phyloP scores from a whole-genome alignment of 1,140 invertebrate genomes.

The Habropoda laboriosa region DNA sequence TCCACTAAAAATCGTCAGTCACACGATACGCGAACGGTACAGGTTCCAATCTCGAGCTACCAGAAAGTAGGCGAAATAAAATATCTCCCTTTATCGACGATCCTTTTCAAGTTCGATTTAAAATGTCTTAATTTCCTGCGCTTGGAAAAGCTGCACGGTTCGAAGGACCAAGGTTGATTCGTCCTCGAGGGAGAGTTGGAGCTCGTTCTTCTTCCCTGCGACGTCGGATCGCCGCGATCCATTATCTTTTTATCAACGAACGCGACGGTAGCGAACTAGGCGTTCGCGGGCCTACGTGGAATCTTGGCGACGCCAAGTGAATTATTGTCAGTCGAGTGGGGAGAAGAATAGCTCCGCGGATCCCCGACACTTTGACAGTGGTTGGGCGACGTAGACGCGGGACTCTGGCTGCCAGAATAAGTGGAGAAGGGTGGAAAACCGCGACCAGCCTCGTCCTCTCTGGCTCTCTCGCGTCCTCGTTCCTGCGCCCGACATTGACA shows the following conservation, averaged over 20 bases:
- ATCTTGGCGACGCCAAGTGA: constrained; percentile 38
- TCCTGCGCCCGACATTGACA: constrained; percentile 65
- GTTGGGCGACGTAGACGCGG: constrained; percentile 36
- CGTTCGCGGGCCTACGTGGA: background rate
- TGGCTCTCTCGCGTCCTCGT: background rate
- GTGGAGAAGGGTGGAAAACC: constrained; percentile 54
- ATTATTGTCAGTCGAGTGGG: constrained; percentile 37
- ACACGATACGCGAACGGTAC: too few species aligned
- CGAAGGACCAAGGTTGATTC: constrained; percentile 6
- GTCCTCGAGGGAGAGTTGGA: background rate
- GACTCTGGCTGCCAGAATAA: constrained; percentile 38
- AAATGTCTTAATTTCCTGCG: background rate
- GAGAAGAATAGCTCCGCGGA: constrained; percentile 59
- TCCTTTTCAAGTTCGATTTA: background rate
- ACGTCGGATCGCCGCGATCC: constrained; percentile 17
- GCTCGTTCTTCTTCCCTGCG: background rate
- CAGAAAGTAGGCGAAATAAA: background rate
- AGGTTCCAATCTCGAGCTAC: too few species aligned
- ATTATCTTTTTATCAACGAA: constrained; percentile 31
- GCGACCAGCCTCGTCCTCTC: constrained; percentile 38
- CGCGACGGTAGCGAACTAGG: background rate
- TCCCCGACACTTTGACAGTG: constrained; percentile 68
- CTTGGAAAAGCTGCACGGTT: too few species aligned
- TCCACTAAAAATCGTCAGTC: too few species aligned
- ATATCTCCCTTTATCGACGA: background rate